phyloP scores from a whole-genome alignment of 1,140 invertebrate genomes.

The Zaprionus lachaisei region DNA sequence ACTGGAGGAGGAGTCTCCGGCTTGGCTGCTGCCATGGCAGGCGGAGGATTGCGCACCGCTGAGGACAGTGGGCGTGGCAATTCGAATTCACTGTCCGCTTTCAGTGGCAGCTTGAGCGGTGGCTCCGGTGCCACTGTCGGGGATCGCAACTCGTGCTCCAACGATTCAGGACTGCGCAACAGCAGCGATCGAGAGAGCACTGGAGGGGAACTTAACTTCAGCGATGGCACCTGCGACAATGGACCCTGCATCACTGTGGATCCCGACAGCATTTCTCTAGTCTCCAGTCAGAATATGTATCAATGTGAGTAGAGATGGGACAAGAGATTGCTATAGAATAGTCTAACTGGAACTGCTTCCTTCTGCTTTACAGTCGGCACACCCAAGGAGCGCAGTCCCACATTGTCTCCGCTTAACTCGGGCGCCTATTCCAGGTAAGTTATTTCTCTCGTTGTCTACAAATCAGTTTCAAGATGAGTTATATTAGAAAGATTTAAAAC shows the following conservation, averaged over 20 bases:
- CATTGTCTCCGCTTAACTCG: conserved; percentile 90
- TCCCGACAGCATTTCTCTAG: conserved; percentile 83
- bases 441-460: background rate
- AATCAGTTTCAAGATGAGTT: background rate
- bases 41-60: conserved; percentile 85
- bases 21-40: conserved; percentile 85
- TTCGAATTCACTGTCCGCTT: conserved; percentile 79
- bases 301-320: conserved; percentile 88
- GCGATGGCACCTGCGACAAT: conserved; percentile 83
- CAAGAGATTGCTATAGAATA: background rate
- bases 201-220: conserved; percentile 85
- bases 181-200: conserved; percentile 92
- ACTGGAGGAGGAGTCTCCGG: conserved; percentile 85
- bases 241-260: conserved; percentile 83
- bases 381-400: conserved; percentile 93
- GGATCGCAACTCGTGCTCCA: conserved; percentile 93
- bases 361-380: conserved; percentile 87
- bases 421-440: conserved; percentile 90
- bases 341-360: background rate
- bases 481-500: background rate
- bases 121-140: conserved; percentile 86
- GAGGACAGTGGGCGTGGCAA: conserved; percentile 86
- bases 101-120: conserved; percentile 85
- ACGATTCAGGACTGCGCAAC: conserved; percentile 92
- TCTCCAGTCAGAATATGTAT: conserved; percentile 89